Percentiles rank a stretch among this genome's conserved stretches.
Conservation (phyloP, 2,113 vertebrate species). For the Zapus hudsonius region DNA sequence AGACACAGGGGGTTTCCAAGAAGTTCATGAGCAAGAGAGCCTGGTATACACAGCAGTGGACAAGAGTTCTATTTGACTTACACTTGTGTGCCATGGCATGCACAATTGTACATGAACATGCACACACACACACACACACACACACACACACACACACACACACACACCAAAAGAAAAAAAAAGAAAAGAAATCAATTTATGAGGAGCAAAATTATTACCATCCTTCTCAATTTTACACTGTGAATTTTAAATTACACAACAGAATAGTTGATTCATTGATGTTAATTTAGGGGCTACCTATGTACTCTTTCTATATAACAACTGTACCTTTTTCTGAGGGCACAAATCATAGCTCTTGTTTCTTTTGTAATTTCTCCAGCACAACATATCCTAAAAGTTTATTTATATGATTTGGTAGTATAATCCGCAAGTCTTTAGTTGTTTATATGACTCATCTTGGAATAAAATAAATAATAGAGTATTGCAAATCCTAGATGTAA, state of each 20-base stretch:
- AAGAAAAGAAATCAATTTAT: neutral
- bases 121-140: too few species aligned
- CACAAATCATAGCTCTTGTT: neutral
- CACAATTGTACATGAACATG: too few species aligned
- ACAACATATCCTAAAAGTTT: neutral
- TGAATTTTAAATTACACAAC: conserved; percentile 2
- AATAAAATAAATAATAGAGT: neutral
- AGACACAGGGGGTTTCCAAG: too few species aligned
- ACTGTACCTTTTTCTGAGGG: neutral
- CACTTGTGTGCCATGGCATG: too few species aligned
- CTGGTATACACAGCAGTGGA: too few species aligned
- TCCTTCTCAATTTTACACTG: neutral
- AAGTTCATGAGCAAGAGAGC: too few species aligned
- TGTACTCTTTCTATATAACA: neutral
- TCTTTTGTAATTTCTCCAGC: neutral
- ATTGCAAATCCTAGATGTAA: neutral
- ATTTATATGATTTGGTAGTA: neutral
- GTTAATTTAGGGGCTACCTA: neutral
- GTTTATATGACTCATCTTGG: neutral
- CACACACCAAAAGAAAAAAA: neutral
- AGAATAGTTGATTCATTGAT: neutral
- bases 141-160: too few species aligned
- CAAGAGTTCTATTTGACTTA: too few species aligned
- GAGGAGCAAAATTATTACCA: neutral
- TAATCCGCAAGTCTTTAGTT: neutral